phyloP scores from a whole-genome alignment of 2,888 invertebrate genomes.

The Chrysopilus asiliformis region DNA sequence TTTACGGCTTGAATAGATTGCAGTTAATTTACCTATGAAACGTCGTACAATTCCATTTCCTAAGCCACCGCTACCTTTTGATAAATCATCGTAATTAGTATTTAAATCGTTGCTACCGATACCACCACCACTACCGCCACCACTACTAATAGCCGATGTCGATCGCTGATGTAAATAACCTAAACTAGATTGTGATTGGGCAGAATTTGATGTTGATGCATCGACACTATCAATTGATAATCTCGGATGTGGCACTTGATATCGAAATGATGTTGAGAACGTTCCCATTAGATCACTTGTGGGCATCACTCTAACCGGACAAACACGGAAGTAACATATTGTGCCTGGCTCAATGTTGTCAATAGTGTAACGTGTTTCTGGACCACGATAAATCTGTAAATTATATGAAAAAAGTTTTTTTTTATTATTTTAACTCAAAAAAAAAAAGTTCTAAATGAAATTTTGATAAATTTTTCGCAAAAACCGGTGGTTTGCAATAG shows the following conservation, averaged over 20 bases:
- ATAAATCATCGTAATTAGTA: background rate
- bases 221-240: conserved; percentile 15
- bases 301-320: conserved; percentile 52
- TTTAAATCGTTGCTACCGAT: conserved; percentile 5
- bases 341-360: conserved; percentile 58
- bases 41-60: conserved; percentile 35
- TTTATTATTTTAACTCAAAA: background rate
- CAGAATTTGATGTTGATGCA: conserved; percentile 5
- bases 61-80: background rate
- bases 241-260: conserved; percentile 28
- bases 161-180: conserved; percentile 9
- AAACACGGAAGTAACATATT: conserved; percentile 66
- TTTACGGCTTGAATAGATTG: conserved; percentile 31
- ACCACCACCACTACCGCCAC: conserved; percentile 15
- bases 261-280: conserved; percentile 50
- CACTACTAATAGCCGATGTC: conserved; percentile 7
- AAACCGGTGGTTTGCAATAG: no score
- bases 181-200: conserved; percentile 22
- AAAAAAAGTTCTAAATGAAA: no score
- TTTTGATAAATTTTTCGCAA: no score
- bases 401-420: background rate
- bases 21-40: conserved; percentile 30
- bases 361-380: conserved; percentile 46
- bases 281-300: conserved; percentile 49
- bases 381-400: conserved; percentile 51